phyloP scores from a whole-genome alignment of 2,888 invertebrate species.

The Sarcophaga variegata region DNA sequence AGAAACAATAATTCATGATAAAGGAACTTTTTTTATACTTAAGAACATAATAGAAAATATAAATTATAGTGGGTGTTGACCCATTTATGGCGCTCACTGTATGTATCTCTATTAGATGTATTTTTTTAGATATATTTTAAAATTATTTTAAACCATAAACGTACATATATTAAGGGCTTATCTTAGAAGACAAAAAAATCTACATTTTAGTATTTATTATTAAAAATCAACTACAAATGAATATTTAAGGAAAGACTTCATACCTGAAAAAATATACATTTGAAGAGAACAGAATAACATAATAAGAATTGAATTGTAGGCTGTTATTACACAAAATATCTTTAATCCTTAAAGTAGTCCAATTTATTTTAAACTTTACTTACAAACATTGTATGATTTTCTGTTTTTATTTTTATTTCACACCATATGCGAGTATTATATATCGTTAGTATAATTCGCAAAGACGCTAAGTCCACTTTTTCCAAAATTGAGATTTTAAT shows the following conservation, averaged over 20 bases:
- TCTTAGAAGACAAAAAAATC: too few species aligned
- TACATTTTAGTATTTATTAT: too few species aligned
- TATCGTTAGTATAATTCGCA: too few species aligned
- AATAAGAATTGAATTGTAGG: conserved; percentile 13
- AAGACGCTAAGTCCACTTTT: too few species aligned
- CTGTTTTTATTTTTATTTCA: too few species aligned
- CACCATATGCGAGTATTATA: too few species aligned
- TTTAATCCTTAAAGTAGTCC: background rate
- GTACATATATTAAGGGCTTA: conserved; percentile 13
- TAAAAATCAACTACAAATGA: conserved; percentile 8
- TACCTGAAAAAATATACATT: background rate
- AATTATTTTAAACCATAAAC: conserved; percentile 22
- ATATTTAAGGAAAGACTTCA: background rate
- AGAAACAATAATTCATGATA: too few species aligned
- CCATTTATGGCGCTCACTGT: too few species aligned
- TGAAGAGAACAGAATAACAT: background rate
- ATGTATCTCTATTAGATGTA: conserved; percentile 7
- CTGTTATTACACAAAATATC: conserved; percentile 21
- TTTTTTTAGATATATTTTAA: conserved; percentile 8
- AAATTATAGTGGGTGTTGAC: too few species aligned
- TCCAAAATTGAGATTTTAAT: too few species aligned
- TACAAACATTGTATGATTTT: background rate
- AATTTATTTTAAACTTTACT: background rate
- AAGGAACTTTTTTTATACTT: too few species aligned
- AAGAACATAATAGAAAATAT: too few species aligned